Evolutionary conservation across 2,797 vertebrate genomes (phyloP), one percentile per base, ranked within the genome.

Genomic region (Agapornis canus): DNA sequence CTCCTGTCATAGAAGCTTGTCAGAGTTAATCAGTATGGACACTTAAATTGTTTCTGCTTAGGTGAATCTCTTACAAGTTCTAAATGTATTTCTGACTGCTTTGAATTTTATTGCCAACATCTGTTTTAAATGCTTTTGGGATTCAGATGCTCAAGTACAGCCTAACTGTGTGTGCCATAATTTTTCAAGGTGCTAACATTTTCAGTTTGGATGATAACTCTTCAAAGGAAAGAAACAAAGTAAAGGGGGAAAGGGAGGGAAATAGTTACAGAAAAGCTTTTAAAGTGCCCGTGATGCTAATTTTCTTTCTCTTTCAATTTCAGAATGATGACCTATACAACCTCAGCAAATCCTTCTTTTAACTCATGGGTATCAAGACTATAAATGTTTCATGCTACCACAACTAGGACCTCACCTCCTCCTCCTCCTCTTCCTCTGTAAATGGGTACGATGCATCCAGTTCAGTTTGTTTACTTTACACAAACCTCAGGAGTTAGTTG

Each of bases 401-500:
- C 97, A 98, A 98, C 97, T 97, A 98, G 97, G 98, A 98, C 98
- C 98, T 98, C 98, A 98, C 96, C 95, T 97, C 91, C 97, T 97
- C 89, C 85, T 95, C 94, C 86, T 97, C 96, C 95, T 97, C 94
- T 93, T 97, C 97, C 95, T 98, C 98, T 86, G 97, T 98, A 97
- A 97, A 98, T 98, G 98, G 96, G 98, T 98, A 98, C 97, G 97
- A 98, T 96, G 96, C 97, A 97, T 97, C 97, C 98, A 96, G 97
- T 98, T 98, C 97, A 95, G 97, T 97, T 98, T 98, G 98, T 98
- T 98, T 98, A 98, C 98, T 98, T 98, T 97, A 96, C 96, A 97
- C 97, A 98, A 98, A 98, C 98, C 98, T 98, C 98, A 98, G 98
- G 98, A 98, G 98, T 97, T 97, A 89, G 83, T 98, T 97, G 97